Evolutionary conservation across 2,888 invertebrate genomes (phyloP).

Genomic region (Scrobipalpa costella): DNA sequence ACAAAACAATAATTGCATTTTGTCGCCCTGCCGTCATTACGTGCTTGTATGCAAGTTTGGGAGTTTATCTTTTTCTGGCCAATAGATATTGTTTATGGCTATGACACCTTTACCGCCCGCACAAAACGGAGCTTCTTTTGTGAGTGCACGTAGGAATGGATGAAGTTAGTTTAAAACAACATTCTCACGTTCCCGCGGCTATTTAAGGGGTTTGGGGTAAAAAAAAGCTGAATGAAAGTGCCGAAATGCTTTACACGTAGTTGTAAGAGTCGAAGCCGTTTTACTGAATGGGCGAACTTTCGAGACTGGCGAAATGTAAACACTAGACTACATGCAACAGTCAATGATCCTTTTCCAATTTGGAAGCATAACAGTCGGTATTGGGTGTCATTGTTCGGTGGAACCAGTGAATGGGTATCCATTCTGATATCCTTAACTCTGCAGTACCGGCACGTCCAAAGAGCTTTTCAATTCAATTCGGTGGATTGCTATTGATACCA

Average conservation of each 20-base stretch:
- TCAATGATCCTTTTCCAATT: background rate
- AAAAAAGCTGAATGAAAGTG: background rate
- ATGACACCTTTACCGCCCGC: constrained; percentile 71
- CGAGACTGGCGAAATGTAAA: constrained; percentile 69
- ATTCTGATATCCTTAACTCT: constrained; percentile 48
- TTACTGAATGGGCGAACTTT: too few species aligned
- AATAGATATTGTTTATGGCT: constrained; percentile 53
- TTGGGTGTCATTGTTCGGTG: background rate
- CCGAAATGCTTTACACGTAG: background rate
- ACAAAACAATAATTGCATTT: constrained; percentile 68
- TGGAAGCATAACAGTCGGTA: background rate
- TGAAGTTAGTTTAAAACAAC: constrained; percentile 64
- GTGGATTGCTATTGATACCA: constrained; percentile 46
- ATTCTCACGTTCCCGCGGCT: constrained; percentile 74
- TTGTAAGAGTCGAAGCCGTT: background rate
- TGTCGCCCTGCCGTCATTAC: constrained; percentile 67
- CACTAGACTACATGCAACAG: constrained; percentile 35
- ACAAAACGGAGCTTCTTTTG: constrained; percentile 61
- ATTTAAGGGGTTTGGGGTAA: constrained; percentile 59
- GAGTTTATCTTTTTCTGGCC: constrained; percentile 58
- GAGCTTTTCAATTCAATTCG: constrained; percentile 50
- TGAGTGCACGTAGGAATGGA: constrained; percentile 67
- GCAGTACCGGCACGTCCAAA: constrained; percentile 63
- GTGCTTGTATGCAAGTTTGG: constrained; percentile 71
- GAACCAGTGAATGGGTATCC: constrained; percentile 53